phyloP scores from a whole-genome alignment of 2,888 invertebrate genomes.

The Lasioglossum calceatum region DNA sequence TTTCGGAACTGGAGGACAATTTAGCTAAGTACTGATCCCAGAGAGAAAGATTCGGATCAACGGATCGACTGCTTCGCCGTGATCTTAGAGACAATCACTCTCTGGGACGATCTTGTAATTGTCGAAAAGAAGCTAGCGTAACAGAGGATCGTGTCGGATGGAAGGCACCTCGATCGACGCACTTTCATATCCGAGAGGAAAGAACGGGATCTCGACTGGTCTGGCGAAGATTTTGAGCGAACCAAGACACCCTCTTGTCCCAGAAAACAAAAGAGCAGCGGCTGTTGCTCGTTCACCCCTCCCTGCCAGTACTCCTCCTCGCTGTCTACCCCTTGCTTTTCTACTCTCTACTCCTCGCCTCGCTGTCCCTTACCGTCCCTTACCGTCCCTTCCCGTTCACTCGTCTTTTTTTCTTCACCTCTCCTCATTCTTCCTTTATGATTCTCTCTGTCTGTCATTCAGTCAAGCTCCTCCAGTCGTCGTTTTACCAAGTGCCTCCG shows the following conservation, averaged over 20 bases:
- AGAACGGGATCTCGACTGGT: conserved; percentile 53
- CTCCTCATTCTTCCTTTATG: conserved; percentile 5
- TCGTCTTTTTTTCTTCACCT: conserved; percentile 40
- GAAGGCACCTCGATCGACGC: conserved; percentile 48
- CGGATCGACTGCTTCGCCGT: neutral
- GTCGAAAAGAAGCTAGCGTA: conserved; percentile 26
- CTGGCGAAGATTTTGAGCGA: conserved; percentile 72
- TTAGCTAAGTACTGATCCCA: conserved; percentile 20
- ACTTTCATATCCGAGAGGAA: conserved; percentile 37
- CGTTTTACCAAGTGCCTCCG: conserved; percentile 44
- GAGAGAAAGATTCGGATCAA: conserved; percentile 5
- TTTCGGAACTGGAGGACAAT: conserved; percentile 23
- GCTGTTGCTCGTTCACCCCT: conserved; percentile 76
- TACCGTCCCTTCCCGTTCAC: neutral
- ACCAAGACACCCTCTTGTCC: conserved; percentile 77
- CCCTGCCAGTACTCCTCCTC: conserved; percentile 21
- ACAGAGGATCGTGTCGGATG: conserved; percentile 27
- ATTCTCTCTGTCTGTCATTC: conserved; percentile 21
- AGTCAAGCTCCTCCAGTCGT: conserved; percentile 35
- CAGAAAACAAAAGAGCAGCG: conserved; percentile 81
- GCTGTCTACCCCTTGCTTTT: neutral
- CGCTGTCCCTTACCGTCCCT: neutral
- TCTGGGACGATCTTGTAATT: conserved; percentile 35
- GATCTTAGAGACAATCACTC: conserved; percentile 45
- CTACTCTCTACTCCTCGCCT: conserved; percentile 28